A percentile compares a stretch with the other conserved stretches of the same genome.
These are phyloP conservation scores for Petrocephalus sullivani DNA, from an alignment of 2,797 vertebrate genomes.

Conservation along the genomic window DNA sequence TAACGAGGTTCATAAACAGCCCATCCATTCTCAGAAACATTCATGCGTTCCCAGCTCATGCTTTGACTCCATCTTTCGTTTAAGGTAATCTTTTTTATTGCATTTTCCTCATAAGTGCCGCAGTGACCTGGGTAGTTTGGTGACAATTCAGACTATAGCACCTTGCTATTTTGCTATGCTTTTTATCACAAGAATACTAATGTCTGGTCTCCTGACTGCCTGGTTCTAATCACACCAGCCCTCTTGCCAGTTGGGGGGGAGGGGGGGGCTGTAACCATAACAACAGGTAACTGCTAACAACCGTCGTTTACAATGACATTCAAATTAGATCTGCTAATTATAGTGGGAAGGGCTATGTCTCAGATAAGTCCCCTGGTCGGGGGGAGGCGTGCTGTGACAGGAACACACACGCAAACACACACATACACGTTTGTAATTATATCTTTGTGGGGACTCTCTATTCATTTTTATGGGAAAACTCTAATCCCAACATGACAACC, in stretches of 20 bases:
- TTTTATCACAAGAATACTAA: conserved; percentile 6
- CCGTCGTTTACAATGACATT: conserved; percentile 50
- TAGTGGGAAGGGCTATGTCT: conserved; percentile 49
- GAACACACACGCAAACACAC: not conserved
- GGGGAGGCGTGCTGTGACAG: conserved; percentile 33
- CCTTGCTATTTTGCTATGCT: not conserved
- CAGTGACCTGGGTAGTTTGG: not conserved
- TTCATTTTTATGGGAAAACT: too few relatives aligned
- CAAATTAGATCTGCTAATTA: conserved; percentile 57
- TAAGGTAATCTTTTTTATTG: not conserved
- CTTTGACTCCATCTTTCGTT: not conserved
- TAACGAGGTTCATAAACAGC: not conserved
- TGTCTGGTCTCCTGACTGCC: conserved; percentile 26
- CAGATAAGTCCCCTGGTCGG: conserved; percentile 39
- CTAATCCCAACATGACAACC: too few relatives aligned
- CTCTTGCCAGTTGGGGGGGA: conserved; percentile 40
- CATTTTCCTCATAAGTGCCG: not conserved
- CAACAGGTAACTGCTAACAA: conserved; percentile 71
- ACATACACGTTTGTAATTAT: not conserved
- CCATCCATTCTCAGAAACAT: not conserved
- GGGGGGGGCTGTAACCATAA: conserved; percentile 62
- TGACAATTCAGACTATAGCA: conserved; percentile 12
- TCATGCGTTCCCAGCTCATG: not conserved
- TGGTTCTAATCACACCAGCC: conserved; percentile 34
- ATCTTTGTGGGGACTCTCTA: too few relatives aligned